Evolutionary conservation across 2,888 invertebrate species (phyloP).

Genomic region (Drosophila kokeensis): DNA sequence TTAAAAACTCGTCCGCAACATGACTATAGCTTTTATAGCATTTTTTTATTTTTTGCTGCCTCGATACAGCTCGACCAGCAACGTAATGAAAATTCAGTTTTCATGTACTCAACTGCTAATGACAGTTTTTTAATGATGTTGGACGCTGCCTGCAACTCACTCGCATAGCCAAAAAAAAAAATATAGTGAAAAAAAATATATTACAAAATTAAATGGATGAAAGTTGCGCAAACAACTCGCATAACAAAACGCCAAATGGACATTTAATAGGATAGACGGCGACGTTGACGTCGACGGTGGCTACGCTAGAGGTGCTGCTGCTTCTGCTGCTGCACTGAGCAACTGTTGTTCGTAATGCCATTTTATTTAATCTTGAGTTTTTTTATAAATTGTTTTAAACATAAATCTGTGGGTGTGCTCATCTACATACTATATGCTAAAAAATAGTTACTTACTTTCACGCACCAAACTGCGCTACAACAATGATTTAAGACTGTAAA

Average conservation of each 20-base stretch:
- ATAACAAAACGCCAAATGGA: constrained; percentile 76
- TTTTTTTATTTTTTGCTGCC: constrained; percentile 23
- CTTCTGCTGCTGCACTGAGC: constrained; percentile 13
- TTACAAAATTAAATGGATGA: constrained; percentile 73
- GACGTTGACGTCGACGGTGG: constrained; percentile 27
- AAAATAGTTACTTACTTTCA: constrained; percentile 35
- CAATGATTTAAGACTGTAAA: not conserved
- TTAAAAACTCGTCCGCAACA: constrained; percentile 45
- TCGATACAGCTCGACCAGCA: constrained; percentile 33
- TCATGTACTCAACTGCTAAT: constrained; percentile 80
- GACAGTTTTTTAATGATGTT: constrained; percentile 81
- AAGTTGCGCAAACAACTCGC: constrained; percentile 74
- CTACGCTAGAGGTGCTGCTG: constrained; percentile 19
- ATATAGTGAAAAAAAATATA: constrained; percentile 35
- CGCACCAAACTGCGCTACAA: constrained; percentile 17
- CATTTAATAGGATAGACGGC: constrained; percentile 79
- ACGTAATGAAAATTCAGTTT: constrained; percentile 80
- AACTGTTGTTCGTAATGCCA: constrained; percentile 51
- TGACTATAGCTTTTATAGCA: constrained; percentile 58
- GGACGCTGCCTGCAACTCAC: constrained; percentile 51
- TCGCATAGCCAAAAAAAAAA: constrained; percentile 9
- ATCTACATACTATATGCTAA: constrained; percentile 17
- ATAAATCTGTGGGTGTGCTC: constrained; percentile 62
- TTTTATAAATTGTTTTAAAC: constrained; percentile 77
- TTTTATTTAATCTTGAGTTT: constrained; percentile 76